Evolutionary conservation across 2,113 vertebrate species (phyloP).

Genomic region (Channa argus): DNA sequence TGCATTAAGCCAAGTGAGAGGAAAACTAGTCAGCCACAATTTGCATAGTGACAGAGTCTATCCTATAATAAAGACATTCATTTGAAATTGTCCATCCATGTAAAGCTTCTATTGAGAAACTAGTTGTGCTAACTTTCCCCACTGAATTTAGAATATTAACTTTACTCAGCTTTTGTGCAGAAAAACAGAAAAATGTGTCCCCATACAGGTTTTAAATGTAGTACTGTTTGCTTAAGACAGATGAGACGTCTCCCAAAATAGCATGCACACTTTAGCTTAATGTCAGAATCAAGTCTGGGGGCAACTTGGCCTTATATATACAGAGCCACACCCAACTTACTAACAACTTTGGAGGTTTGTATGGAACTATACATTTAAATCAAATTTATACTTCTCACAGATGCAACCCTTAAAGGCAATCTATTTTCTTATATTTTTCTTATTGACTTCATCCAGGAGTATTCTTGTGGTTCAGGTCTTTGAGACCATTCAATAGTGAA

Average conservation of each 20-base stretch:
- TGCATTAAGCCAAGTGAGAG: conserved; percentile 13
- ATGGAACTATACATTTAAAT: not conserved
- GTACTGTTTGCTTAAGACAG: conserved; percentile 43
- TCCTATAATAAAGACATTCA: conserved; percentile 32
- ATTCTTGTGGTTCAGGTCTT: not conserved
- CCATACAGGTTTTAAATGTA: not conserved
- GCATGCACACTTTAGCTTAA: conserved; percentile 45
- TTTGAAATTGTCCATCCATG: not conserved
- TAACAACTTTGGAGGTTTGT: not conserved
- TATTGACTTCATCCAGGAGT: not conserved
- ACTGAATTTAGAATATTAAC: not conserved
- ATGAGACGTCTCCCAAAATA: conserved; percentile 60
- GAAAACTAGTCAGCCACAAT: conserved; percentile 37
- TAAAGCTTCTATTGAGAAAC: not conserved
- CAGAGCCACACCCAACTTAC: conserved; percentile 57
- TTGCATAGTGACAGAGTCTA: conserved; percentile 20
- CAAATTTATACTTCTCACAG: not conserved
- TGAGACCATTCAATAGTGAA: not conserved
- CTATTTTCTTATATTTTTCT: too few relatives aligned
- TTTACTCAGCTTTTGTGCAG: not conserved
- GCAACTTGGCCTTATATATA: conserved; percentile 13
- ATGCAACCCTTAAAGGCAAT: too few relatives aligned
- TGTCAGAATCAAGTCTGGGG: conserved; percentile 38
- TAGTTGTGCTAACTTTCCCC: not conserved
- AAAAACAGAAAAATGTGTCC: not conserved